A percentile compares a stretch with the other conserved stretches of the same genome.
phyloP scores from a whole-genome alignment of 2,888 invertebrate genomes.

The Yponomeuta malinellus region DNA sequence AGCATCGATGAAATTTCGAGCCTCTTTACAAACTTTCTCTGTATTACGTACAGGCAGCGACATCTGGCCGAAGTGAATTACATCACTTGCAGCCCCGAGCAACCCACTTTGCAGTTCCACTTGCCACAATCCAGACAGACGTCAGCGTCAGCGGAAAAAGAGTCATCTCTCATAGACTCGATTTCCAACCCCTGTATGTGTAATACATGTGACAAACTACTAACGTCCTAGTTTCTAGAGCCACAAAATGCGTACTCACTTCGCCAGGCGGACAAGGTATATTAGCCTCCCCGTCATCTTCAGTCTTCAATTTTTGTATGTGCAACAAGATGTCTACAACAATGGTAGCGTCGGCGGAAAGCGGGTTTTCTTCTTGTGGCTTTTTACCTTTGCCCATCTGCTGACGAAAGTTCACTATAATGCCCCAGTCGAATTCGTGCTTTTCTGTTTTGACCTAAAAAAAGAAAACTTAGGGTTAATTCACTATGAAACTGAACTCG shows the following conservation, averaged over 20 bases:
- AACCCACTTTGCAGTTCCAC: too few relatives aligned
- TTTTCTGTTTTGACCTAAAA: constrained; percentile 85
- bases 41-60: too few relatives aligned
- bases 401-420: constrained; percentile 93
- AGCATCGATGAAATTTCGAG: too few relatives aligned
- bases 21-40: too few relatives aligned
- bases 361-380: constrained; percentile 64
- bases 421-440: constrained; percentile 97
- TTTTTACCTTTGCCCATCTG: constrained; percentile 68
- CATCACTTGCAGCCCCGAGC: too few relatives aligned
- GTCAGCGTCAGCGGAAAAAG: too few relatives aligned
- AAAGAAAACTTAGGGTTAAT: not conserved
- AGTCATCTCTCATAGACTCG: too few relatives aligned
- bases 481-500: not conserved
- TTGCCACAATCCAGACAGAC: too few relatives aligned
- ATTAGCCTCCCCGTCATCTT: constrained; percentile 74
- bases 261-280: constrained; percentile 82
- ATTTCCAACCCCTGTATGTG: not conserved
- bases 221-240: not conserved
- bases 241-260: constrained; percentile 40
- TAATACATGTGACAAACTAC: not conserved
- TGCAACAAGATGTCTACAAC: constrained; percentile 90
- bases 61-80: too few relatives aligned
- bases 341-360: constrained; percentile 77
- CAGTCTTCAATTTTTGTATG: constrained; percentile 79